Evolutionary conservation across 2,888 invertebrate species (phyloP).

Genomic region (Drosophila kambysellisi): DNA sequence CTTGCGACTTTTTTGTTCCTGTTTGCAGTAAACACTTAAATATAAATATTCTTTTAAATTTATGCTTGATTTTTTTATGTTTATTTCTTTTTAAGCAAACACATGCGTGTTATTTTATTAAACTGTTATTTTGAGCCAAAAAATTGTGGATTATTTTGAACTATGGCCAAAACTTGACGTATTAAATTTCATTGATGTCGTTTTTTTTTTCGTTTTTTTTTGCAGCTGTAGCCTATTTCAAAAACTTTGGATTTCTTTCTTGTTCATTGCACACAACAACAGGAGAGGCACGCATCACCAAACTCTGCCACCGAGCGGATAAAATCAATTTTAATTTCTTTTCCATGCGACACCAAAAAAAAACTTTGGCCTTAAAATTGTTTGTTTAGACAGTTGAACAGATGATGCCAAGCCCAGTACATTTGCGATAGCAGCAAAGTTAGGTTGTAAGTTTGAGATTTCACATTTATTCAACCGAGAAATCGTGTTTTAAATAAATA

Average conservation of each 20-base stretch:
- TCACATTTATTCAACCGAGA: neutral
- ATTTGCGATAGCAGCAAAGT: neutral
- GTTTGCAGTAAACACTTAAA: constrained; percentile 29
- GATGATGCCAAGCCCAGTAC: constrained; percentile 29
- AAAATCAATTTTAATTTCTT: constrained; percentile 73
- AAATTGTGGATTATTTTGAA: neutral
- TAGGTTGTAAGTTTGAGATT: neutral
- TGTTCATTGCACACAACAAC: constrained; percentile 41
- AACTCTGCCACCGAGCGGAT: constrained; percentile 26
- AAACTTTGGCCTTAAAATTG: constrained; percentile 47
- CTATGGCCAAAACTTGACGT: constrained; percentile 7
- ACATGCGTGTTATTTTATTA: neutral
- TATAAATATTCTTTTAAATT: constrained; percentile 6
- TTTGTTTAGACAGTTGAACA: constrained; percentile 53
- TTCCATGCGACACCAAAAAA: constrained; percentile 27
- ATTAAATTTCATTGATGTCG: constrained; percentile 14
- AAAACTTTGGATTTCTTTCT: constrained; percentile 20
- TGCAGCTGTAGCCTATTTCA: neutral
- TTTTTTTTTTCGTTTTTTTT: neutral
- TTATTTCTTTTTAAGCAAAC: neutral
- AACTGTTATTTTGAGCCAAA: neutral
- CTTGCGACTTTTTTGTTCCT: constrained; percentile 5
- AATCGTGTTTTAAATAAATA: neutral
- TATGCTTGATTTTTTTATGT: neutral
- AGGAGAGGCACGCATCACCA: neutral